Base-by-base conservation (phyloP, 2,888 invertebrate genomes). In the Odontocolon sp. region DNA sequence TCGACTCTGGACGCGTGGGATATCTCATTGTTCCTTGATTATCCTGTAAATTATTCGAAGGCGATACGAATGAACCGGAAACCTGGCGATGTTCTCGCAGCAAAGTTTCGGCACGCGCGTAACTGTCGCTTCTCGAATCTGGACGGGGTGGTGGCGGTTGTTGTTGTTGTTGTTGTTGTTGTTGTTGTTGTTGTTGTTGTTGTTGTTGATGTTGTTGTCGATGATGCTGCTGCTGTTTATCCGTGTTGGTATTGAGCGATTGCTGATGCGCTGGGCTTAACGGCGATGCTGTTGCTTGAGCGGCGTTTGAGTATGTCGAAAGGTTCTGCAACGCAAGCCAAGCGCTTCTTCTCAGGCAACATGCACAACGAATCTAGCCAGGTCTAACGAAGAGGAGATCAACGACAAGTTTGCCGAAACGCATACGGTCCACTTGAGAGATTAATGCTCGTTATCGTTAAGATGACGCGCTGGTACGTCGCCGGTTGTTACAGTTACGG, bases 311-410 rank as follows among this genome's bases (percentile, higher is more conserved):
- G 81, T 88, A 87, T 81, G 88, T 83, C 77, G 87, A 87, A 82
- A 90, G 87, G 85, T 88, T 90, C 90, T 90, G 89, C 80, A 87
- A 87, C 80, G 86, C 85, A 87, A 89, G 87, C 87, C 82, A 88
- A 88, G 87, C 87, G 82, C 86, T 85, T 80, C 78, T 82, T 83
- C 84, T 85, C 82, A 85, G 81, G 80, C 64, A 78, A 78, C 79
- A 79, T 80, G 79, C 79, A 71, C 63, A 66, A 69, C 59, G 68
- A 72, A 59, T 75, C 69, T 73, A 52, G 52, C 67, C 28, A 40
- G 59, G 50, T 47, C 56, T 31, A 33, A 8, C n/a, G 28, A 16
- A 36, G 11, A 16, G 21, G 33, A 1, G 28, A 57, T 21, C 50
- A 33, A 40, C 31, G 16, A 6, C 33, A 33, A 21, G 45, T 31